Percentiles rank a stretch among this genome's conserved stretches.
Evolutionary conservation across 2,888 invertebrate genomes (phyloP).

Genomic region (Cheilosia vernalis): DNA sequence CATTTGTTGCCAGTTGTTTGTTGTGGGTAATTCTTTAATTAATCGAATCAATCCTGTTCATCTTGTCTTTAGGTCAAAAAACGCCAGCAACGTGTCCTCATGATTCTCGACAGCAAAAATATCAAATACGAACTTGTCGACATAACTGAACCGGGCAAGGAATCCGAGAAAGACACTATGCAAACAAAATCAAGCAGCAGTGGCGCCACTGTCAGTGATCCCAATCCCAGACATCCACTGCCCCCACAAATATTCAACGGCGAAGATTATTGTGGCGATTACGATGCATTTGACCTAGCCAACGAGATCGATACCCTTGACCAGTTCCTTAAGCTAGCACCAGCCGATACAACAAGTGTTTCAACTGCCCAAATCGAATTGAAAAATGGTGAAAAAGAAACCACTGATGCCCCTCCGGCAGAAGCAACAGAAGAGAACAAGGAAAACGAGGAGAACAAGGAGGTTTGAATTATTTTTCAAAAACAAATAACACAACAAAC

Average conservation of each 20-base stretch:
- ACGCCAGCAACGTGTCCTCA: conserved; percentile 95
- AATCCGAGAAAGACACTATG: conserved; percentile 95
- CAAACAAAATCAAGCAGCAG: conserved; percentile 91
- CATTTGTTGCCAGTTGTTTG: neutral
- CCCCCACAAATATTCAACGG: conserved; percentile 98
- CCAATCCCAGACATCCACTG: conserved; percentile 90
- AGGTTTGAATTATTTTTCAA: conserved; percentile 77
- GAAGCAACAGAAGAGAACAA: conserved; percentile 81
- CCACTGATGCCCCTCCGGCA: conserved; percentile 81
- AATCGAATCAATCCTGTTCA: neutral
- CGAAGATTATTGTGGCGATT: conserved; percentile 94
- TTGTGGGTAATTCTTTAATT: neutral
- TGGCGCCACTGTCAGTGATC: conserved; percentile 89
- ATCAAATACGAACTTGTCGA: conserved; percentile 96
- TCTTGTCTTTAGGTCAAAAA: conserved; percentile 91
- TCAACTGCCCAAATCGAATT: conserved; percentile 84
- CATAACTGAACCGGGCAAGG: conserved; percentile 96
- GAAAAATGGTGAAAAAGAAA: conserved; percentile 81
- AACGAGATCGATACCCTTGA: conserved; percentile 96
- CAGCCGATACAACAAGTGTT: conserved; percentile 84
- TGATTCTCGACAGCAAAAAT: conserved; percentile 96
- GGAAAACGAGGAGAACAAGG: conserved; percentile 78
- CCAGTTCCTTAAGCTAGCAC: conserved; percentile 91
- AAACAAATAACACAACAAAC: conserved; percentile 26
- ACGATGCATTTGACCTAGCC: conserved; percentile 95